phyloP scores from a whole-genome alignment of 2,797 vertebrate species.

The Sphenopsis melanotis region DNA sequence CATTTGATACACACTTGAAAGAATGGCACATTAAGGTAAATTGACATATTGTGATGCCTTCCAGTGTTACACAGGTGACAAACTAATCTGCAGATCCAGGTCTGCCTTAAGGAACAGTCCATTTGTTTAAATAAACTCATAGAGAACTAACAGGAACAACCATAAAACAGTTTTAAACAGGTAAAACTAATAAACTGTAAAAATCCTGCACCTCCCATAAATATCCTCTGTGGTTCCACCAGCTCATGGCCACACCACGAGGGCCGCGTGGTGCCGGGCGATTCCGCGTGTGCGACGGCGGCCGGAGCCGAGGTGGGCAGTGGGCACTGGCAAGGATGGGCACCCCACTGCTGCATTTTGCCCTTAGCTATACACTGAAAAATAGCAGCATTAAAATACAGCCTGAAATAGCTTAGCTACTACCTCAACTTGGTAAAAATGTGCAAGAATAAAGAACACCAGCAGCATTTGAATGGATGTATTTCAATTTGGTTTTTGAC shows the following conservation, averaged over 20 bases:
- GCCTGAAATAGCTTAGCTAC: constrained; percentile 22
- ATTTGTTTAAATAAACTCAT: constrained; percentile 10
- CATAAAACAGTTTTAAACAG: neutral
- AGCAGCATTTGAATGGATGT: constrained; percentile 8
- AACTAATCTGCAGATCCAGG: neutral
- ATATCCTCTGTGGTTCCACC: neutral
- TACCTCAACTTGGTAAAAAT: neutral
- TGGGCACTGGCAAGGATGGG: neutral
- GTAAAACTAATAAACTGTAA: neutral
- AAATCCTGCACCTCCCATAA: neutral
- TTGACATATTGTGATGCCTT: neutral
- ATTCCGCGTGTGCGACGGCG: neutral
- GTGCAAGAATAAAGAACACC: constrained; percentile 41
- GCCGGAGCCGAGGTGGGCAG: neutral
- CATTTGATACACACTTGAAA: neutral
- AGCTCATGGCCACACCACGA: neutral
- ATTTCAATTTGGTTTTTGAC: neutral
- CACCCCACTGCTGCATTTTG: neutral
- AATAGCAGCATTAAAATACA: constrained; percentile 34
- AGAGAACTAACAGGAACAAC: constrained; percentile 1
- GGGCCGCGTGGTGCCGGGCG: accelerated
- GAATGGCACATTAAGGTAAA: neutral
- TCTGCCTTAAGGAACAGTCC: neutral
- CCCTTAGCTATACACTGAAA: neutral
- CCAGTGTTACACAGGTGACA: constrained; percentile 3